phyloP scores from a whole-genome alignment of 30 jellyfish, hydroid and myxozoan genomes.

The Aurelia sp. region DNA sequence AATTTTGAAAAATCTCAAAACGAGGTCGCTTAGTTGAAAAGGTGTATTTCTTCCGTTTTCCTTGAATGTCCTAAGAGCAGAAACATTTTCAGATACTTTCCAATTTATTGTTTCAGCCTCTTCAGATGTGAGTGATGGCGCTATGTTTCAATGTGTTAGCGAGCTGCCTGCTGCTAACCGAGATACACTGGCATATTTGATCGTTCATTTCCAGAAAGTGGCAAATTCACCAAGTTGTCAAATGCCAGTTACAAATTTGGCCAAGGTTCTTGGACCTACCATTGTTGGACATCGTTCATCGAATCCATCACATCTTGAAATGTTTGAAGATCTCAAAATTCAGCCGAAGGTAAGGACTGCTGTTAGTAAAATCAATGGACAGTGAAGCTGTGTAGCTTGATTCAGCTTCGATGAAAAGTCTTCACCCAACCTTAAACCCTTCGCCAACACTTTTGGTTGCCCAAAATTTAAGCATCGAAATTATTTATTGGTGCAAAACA shows the following conservation, averaged over 20 bases:
- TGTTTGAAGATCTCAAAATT: slow-evolving; percentile 91
- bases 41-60: too few species aligned
- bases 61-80: too few species aligned
- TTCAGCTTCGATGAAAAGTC: too few species aligned
- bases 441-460: too few species aligned
- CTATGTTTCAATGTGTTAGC: slow-evolving; percentile 96
- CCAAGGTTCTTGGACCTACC: slow-evolving; percentile 98
- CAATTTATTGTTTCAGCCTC: slow-evolving; percentile 15
- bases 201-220: slow-evolving; percentile 90
- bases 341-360: slow-evolving; percentile 82
- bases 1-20: too few species aligned
- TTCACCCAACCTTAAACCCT: too few species aligned
- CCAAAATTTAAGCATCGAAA: too few species aligned
- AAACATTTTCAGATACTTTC: too few species aligned
- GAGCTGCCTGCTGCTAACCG: slow-evolving; percentile 96
- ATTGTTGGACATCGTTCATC: slow-evolving; percentile 96
- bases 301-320: slow-evolving; percentile 95
- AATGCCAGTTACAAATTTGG: slow-evolving; percentile 85
- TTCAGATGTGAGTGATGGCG: slow-evolving; percentile 88
- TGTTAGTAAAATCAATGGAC: background rate
- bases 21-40: too few species aligned
- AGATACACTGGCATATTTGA: slow-evolving; percentile 87
- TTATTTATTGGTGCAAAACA: too few species aligned
- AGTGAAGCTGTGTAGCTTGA: too few species aligned
- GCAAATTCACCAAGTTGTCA: slow-evolving; percentile 87